Base-by-base conservation (phyloP, 53 echinoderm and acorn worm species). In the Holothuria leucospilota region DNA sequence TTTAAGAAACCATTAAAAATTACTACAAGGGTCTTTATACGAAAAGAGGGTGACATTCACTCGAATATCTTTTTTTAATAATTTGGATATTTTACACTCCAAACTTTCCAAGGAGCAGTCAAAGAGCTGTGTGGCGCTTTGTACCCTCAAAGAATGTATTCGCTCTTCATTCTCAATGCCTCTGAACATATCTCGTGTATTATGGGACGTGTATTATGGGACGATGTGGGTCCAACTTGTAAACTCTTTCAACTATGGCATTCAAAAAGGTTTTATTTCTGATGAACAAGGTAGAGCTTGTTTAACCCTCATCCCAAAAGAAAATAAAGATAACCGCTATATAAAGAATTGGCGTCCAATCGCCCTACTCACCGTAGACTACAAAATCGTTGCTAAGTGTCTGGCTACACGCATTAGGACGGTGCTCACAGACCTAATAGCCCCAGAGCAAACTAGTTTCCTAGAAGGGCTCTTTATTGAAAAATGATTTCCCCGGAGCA, bases 301-400 rank as follows among this genome's bases (percentile, higher is more conserved):
- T 49, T 6, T 49, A 49, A 49, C 49, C 49, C 49, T 49, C 13
- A 49, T 49, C 6, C 49, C 49, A 9, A 49, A 49, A 13, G 49
- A 13, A 6, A 49, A 49, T 49, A 49, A 49, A 49, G 49, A 49
- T 49, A 0, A 11, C 13, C 49, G 49, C 8, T 27, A 9, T 10
- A 5, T 27, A 64, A 27, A 23, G 0, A 64, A 30, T 20, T 62
- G 62, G 62, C 24, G 62, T 0, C 69, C 70, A 6, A 85, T 85
- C 11, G 51, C 63, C 2, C 46, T 82, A n/a, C n/a, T 64, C 2
- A 85, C 69, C 29, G 11, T 52, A 41, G 69, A 85, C n/a, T 85
- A 85, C 56, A 85, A 69, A 51, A 85, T 85, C 8, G 70, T 13
- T 49, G 69, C 85, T 52, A 49, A 53, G 18, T 85, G 70, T 8